Percentiles rank a stretch among this genome's conserved stretches.
These are phyloP conservation scores for Gnatocerus cornutus DNA, from an alignment of 2,888 invertebrate species.

Conservation along the genomic window DNA sequence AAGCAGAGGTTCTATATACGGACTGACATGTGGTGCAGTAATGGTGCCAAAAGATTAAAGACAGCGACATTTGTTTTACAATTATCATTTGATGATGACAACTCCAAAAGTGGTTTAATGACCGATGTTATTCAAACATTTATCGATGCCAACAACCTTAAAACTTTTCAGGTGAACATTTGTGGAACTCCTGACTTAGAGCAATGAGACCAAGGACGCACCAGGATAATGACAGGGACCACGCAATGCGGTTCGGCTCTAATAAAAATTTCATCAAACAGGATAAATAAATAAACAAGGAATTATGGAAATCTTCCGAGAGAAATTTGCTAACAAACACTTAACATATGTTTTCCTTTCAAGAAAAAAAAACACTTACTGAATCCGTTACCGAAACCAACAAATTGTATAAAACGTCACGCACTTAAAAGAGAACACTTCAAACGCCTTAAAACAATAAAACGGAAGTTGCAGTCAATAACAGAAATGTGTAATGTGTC, in stretches of 20 bases:
- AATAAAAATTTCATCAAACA: conserved; percentile 17
- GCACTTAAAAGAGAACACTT: conserved; percentile 7
- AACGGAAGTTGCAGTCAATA: conserved; percentile 13
- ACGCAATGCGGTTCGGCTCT: conserved; percentile 5
- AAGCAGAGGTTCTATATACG: no score
- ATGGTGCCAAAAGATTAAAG: background rate
- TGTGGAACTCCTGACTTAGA: background rate
- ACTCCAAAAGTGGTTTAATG: no score
- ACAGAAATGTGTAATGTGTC: conserved; percentile 21
- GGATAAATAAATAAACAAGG: conserved; percentile 13
- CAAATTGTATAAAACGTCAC: conserved; percentile 3
- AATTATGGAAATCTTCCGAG: background rate
- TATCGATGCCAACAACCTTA: no score
- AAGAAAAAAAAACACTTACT: background rate
- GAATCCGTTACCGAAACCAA: conserved; percentile 3
- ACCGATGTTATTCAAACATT: no score
- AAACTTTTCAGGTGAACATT: no score
- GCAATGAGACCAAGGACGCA: background rate
- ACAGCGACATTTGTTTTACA: background rate
- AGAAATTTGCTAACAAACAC: background rate
- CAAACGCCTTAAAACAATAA: conserved; percentile 21
- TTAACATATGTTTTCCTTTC: background rate
- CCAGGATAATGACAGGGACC: conserved; percentile 13
- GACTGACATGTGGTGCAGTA: no score
- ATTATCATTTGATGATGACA: no score